These are phyloP conservation scores for Rhagonycha lutea DNA, from an alignment of 2,888 invertebrate genomes.

Conservation along the genomic window DNA sequence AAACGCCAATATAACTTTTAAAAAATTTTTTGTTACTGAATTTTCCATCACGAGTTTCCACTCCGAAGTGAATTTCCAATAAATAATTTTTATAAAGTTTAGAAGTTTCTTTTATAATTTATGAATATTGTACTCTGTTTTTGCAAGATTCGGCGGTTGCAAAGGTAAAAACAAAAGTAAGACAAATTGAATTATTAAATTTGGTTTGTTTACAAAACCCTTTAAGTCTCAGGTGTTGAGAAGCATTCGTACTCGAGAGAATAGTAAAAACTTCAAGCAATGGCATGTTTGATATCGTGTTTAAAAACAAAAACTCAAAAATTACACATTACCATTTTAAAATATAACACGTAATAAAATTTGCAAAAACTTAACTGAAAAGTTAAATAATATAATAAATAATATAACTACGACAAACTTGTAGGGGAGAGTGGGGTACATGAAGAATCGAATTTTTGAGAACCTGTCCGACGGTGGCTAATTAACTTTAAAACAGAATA, in stretches of 20 bases:
- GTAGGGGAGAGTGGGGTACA: no score
- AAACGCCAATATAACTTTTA: not conserved
- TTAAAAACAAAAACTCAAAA: not conserved
- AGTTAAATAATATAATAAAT: no score
- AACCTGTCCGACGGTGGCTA: no score
- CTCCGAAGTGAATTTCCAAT: not conserved
- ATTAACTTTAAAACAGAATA: no score
- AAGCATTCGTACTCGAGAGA: not conserved
- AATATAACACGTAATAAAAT: not conserved
- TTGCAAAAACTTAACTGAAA: not conserved
- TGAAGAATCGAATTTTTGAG: no score
- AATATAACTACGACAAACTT: no score
- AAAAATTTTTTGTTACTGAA: not conserved
- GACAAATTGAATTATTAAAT: slow-evolving; percentile 5
- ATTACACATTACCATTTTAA: not conserved
- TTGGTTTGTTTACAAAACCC: not conserved
- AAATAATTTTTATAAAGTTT: not conserved
- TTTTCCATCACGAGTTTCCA: not conserved
- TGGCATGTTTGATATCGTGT: not conserved
- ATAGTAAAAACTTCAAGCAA: not conserved
- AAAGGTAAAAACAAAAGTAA: not conserved
- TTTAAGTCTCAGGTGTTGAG: not conserved
- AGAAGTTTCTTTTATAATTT: not conserved
- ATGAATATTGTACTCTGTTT: not conserved
- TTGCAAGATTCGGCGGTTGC: not conserved